phyloP scores from a whole-genome alignment of 2,113 vertebrate genomes.

The Hypanus sabinus region DNA sequence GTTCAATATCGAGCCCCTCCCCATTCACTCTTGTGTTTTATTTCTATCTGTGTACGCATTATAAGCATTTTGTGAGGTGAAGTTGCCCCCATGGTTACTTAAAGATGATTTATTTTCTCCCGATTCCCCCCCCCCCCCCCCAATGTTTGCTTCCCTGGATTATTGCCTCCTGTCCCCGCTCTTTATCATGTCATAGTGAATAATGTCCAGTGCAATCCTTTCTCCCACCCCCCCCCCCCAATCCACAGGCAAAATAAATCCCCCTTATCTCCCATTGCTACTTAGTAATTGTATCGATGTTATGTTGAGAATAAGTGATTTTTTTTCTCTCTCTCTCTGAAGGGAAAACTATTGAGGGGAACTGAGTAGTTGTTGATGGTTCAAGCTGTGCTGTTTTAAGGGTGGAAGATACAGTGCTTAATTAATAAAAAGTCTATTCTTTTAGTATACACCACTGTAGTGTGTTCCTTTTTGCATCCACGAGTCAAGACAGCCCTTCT shows the following conservation, averaged over 20 bases:
- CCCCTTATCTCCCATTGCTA: neutral
- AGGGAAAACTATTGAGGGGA: neutral
- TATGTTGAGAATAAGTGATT: slow-evolving; percentile 5
- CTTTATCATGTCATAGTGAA: neutral
- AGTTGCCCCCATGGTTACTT: neutral
- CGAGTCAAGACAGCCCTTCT: too few species aligned
- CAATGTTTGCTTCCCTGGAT: neutral
- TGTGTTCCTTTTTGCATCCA: slow-evolving; percentile 40
- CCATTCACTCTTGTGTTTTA: neutral
- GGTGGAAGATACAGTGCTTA: slow-evolving; percentile 58
- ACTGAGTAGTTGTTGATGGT: neutral
- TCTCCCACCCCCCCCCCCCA: neutral
- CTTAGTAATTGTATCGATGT: slow-evolving; percentile 14
- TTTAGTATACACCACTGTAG: slow-evolving; percentile 51
- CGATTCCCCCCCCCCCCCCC: neutral
- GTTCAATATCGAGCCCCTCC: neutral
- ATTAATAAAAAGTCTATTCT: slow-evolving; percentile 58
- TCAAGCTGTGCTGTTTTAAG: neutral
- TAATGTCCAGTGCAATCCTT: neutral
- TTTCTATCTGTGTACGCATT: neutral
- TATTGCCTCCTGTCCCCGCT: neutral
- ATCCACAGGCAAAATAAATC: neutral
- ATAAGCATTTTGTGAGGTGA: neutral
- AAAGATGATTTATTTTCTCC: neutral
- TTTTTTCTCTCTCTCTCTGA: neutral